Conservation (phyloP, 2,888 invertebrate genomes). For the Gastracanthus pulcherrimus region DNA sequence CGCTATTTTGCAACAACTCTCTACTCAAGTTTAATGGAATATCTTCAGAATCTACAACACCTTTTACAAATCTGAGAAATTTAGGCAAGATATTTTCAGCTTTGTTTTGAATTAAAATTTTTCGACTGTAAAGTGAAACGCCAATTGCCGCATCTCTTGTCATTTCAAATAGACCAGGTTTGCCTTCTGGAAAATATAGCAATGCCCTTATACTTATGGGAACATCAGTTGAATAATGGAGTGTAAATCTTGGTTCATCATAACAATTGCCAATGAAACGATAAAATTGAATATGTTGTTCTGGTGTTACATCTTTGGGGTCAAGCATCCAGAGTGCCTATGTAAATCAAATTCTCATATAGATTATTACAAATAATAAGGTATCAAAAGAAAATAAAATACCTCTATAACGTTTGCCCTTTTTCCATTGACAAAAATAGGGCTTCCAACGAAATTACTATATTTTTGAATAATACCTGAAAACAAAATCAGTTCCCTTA, state of each 20-base stretch:
- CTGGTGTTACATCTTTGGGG: conserved; percentile 89
- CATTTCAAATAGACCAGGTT: conserved; percentile 94
- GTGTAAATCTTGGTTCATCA: conserved; percentile 91
- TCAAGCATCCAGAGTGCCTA: conserved; percentile 96
- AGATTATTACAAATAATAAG: not conserved
- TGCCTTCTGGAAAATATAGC: conserved; percentile 95
- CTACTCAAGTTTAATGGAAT: conserved; percentile 98
- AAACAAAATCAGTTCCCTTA: conserved; percentile 10
- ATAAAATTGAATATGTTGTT: conserved; percentile 96
- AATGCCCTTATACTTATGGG: conserved; percentile 94
- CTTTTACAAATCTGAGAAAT: conserved; percentile 97
- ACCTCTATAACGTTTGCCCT: conserved; percentile 92
- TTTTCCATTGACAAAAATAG: conserved; percentile 93
- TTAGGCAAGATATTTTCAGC: conserved; percentile 95
- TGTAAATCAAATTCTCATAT: conserved; percentile 59
- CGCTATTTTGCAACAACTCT: conserved; percentile 96
- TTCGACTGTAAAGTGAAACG: conserved; percentile 93
- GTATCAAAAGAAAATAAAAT: not conserved
- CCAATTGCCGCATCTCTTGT: conserved; percentile 91
- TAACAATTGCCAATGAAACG: conserved; percentile 91
- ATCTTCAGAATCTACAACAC: conserved; percentile 99
- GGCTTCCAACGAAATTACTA: conserved; percentile 97
- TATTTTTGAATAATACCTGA: conserved; percentile 94
- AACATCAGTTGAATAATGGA: conserved; percentile 96
- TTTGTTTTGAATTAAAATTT: conserved; percentile 94